Conservation (phyloP, 1,140 invertebrate species). For the Forficula auricularia region DNA sequence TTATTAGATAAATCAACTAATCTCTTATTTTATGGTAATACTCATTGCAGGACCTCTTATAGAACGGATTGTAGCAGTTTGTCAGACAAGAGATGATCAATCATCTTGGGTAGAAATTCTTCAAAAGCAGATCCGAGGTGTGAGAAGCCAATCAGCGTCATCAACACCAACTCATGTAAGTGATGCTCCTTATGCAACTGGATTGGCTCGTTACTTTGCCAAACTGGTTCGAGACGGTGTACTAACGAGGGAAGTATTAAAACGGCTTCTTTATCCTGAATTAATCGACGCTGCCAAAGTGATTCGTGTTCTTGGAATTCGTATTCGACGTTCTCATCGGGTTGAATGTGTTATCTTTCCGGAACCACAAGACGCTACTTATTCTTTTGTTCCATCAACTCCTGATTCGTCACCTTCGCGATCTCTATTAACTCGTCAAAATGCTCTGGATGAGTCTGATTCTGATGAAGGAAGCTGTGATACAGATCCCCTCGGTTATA, state of each 20-base stretch:
- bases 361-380: background rate
- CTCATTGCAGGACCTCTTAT: conserved; percentile 58
- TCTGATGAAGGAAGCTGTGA: conserved; percentile 29
- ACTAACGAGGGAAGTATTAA: conserved; percentile 48
- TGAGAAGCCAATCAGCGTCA: conserved; percentile 25
- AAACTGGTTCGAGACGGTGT: conserved; percentile 49
- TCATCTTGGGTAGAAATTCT: conserved; percentile 73
- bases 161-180: conserved; percentile 36
- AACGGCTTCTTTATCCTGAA: conserved; percentile 49
- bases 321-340: conserved; percentile 31
- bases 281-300: conserved; percentile 28
- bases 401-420: too few species aligned
- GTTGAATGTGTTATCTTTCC: conserved; percentile 33
- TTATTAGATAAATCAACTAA: too few species aligned
- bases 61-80: conserved; percentile 71
- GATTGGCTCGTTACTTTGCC: conserved; percentile 54
- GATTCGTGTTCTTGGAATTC: conserved; percentile 29
- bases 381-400: too few species aligned
- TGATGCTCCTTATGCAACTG: conserved; percentile 39
- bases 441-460: conserved; percentile 15
- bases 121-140: conserved; percentile 38
- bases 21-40: too few species aligned
- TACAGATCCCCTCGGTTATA: conserved; percentile 41
- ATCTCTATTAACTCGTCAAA: too few species aligned
- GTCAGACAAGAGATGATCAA: conserved; percentile 65